These are phyloP conservation scores for Mimumesa dahlbomi DNA, from an alignment of 2,888 invertebrate genomes.

Conservation along the genomic window DNA sequence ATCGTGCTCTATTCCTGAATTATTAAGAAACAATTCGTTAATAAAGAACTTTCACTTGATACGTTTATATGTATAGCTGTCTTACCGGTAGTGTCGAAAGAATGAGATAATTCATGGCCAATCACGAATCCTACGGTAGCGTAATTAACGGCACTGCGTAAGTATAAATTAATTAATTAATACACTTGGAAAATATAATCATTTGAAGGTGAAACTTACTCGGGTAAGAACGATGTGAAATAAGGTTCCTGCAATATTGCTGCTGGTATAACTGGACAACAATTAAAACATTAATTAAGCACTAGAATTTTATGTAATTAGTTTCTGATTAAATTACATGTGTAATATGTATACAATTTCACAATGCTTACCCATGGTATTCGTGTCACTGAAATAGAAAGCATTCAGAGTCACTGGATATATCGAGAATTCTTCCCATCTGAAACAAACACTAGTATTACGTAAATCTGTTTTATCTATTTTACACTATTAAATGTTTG, in stretches of 20 bases:
- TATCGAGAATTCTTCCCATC: neutral
- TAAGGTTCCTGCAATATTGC: constrained; percentile 56
- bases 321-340: no score
- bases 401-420: constrained; percentile 55
- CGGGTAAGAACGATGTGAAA: constrained; percentile 48
- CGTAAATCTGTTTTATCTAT: no score
- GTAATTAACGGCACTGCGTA: constrained; percentile 53
- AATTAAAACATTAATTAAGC: neutral
- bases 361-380: constrained; percentile 49
- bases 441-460: no score
- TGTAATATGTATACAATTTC: constrained; percentile 1
- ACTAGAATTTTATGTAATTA: no score
- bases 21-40: neutral
- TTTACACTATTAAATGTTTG: neutral
- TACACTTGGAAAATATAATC: neutral
- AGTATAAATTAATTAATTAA: neutral
- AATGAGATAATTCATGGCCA: constrained; percentile 60
- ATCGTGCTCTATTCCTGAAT: constrained; percentile 43
- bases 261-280: constrained; percentile 53
- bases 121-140: constrained; percentile 53
- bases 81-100: constrained; percentile 50
- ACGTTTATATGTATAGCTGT: no score
- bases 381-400: constrained; percentile 36
- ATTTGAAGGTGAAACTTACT: constrained; percentile 37
- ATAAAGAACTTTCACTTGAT: neutral